These are phyloP conservation scores for Lacerta viridis DNA, from an alignment of 2,797 vertebrate genomes.

Conservation along the genomic window DNA sequence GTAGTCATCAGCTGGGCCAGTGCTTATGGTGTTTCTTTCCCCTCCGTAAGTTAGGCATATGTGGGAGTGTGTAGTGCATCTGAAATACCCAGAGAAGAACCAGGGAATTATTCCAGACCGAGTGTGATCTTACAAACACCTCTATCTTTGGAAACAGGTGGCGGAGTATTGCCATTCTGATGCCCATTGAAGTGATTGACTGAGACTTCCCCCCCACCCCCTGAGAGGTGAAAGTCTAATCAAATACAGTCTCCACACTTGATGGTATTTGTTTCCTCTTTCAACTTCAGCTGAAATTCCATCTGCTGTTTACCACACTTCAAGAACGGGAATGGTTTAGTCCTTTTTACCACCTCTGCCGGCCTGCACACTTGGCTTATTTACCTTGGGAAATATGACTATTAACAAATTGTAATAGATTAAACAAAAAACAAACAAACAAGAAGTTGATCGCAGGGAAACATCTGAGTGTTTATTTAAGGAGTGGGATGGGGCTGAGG, in stretches of 20 bases:
- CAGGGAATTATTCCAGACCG: not conserved
- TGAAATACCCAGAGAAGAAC: not conserved
- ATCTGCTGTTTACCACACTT: constrained; percentile 48
- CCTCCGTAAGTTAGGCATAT: no score
- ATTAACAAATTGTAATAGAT: not conserved
- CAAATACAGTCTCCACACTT: not conserved
- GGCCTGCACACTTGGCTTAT: constrained; percentile 45
- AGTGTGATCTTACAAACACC: not conserved
- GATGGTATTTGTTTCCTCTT: constrained; percentile 37
- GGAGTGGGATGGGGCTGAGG: no score
- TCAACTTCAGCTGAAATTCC: constrained; percentile 14
- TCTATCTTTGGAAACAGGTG: constrained; percentile 11
- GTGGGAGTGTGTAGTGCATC: no score
- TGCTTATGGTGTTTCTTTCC: no score
- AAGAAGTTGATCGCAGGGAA: not conserved
- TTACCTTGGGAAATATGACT: constrained; percentile 13
- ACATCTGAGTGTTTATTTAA: not conserved
- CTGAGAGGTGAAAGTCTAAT: not conserved
- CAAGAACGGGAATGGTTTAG: constrained; percentile 12
- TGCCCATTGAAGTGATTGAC: not conserved
- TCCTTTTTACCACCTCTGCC: constrained; percentile 42
- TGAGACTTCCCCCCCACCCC: not conserved
- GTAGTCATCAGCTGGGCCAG: no score
- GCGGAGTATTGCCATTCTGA: no score
- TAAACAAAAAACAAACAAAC: not conserved